Evolutionary conservation across 2,113 vertebrate genomes (phyloP).

Genomic region (Turdus rufiventris): DNA sequence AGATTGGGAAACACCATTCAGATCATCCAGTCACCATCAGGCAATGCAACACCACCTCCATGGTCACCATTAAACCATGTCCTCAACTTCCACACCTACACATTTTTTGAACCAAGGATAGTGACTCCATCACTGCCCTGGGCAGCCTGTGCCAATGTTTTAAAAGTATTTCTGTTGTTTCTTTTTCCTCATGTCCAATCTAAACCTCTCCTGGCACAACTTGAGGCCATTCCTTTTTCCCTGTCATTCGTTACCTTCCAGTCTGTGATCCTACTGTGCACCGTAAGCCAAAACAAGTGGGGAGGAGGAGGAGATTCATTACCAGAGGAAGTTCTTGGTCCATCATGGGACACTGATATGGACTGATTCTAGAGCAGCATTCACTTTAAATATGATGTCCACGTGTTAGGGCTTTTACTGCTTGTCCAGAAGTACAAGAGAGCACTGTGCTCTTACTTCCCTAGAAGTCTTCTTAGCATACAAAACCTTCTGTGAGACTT

Average conservation of each 20-base stretch:
- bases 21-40: background rate
- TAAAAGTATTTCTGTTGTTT: background rate
- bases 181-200: background rate
- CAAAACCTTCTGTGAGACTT: background rate
- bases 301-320: background rate
- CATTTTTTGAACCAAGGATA: background rate
- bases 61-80: background rate
- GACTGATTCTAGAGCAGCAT: background rate
- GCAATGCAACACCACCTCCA: background rate
- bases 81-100: background rate
- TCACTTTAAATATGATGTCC: background rate
- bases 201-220: background rate
- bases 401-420: rapidly evolving
- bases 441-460: background rate
- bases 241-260: background rate
- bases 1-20: background rate
- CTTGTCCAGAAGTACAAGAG: rapidly evolving
- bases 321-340: background rate
- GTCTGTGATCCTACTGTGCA: background rate
- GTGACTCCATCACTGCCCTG: background rate
- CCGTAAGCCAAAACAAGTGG: background rate
- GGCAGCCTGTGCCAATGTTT: background rate
- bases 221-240: background rate
- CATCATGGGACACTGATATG: background rate
- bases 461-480: background rate